A percentile compares a stretch with the other conserved stretches of the same genome.
Conservation (phyloP, 1,140 invertebrate genomes). For the Cherax quadricarinatus region DNA sequence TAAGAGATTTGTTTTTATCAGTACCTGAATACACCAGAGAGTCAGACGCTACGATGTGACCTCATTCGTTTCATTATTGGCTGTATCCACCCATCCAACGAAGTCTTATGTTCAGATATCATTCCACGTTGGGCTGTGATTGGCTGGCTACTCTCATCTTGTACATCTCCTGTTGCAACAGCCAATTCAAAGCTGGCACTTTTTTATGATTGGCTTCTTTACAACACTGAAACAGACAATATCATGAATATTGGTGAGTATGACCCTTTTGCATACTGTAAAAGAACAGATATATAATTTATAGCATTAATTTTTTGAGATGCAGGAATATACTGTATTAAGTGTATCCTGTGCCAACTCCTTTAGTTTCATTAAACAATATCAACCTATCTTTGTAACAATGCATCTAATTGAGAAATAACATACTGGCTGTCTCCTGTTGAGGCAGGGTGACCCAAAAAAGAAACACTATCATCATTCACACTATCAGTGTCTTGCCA, state of each 20-base stretch:
- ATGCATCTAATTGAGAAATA: too few species aligned
- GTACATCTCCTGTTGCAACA: conserved; percentile 94
- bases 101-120: conserved; percentile 97
- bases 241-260: conserved; percentile 95
- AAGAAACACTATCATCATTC: too few species aligned
- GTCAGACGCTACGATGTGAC: conserved; percentile 95
- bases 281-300: too few species aligned
- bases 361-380: too few species aligned
- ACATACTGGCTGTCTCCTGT: too few species aligned
- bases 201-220: conserved; percentile 99
- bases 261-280: not conserved
- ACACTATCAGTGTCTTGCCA: too few species aligned
- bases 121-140: conserved; percentile 99
- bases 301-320: too few species aligned
- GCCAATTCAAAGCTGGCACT: conserved; percentile 96
- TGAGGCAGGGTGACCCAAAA: too few species aligned
- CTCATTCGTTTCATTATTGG: conserved; percentile 98
- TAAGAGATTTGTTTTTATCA: conserved; percentile 77
- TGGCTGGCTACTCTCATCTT: conserved; percentile 97
- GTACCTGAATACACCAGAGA: conserved; percentile 97
- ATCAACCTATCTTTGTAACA: too few species aligned
- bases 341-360: too few species aligned
- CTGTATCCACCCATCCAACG: conserved; percentile 98
- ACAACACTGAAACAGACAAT: conserved; percentile 96
- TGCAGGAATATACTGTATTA: too few species aligned